phyloP scores from a whole-genome alignment of 2,113 vertebrate genomes.

The Euleptes europaea region DNA sequence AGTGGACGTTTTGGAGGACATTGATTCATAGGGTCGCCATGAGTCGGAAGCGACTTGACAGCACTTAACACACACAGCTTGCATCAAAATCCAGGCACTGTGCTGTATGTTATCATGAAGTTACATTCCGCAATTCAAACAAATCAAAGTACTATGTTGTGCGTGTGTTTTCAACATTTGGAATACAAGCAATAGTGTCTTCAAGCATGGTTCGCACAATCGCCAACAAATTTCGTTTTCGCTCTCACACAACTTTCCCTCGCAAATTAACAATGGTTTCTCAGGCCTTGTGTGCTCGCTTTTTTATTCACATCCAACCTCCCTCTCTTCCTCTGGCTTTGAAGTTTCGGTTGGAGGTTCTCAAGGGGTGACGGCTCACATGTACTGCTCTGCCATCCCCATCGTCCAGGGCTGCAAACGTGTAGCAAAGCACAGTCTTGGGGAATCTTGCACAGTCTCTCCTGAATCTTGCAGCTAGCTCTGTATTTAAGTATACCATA shows the following conservation, averaged over 20 bases:
- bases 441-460: no score
- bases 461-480: no score
- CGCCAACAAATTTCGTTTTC: conserved; percentile 41
- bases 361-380: no score
- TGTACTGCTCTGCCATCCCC: no score
- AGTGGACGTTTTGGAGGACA: no score
- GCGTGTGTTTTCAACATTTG: conserved; percentile 60
- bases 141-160: conserved; percentile 53
- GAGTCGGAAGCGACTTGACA: no score
- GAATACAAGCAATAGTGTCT: conserved; percentile 60
- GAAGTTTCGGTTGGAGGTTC: no score
- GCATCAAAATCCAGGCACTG: conserved; percentile 43
- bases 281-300: rapidly evolving
- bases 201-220: background rate
- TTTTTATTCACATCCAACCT: rapidly evolving
- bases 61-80: no score
- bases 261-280: background rate
- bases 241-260: conserved; percentile 40
- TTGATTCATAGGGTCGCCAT: no score
- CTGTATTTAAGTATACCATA: no score
- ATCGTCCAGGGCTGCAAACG: no score
- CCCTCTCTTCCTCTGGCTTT: background rate
- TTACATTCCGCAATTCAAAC: conserved; percentile 54
- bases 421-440: no score
- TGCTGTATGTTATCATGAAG: conserved; percentile 61